Conservation (phyloP, 2,888 invertebrate genomes). For the Entomobrya multifasciata region DNA sequence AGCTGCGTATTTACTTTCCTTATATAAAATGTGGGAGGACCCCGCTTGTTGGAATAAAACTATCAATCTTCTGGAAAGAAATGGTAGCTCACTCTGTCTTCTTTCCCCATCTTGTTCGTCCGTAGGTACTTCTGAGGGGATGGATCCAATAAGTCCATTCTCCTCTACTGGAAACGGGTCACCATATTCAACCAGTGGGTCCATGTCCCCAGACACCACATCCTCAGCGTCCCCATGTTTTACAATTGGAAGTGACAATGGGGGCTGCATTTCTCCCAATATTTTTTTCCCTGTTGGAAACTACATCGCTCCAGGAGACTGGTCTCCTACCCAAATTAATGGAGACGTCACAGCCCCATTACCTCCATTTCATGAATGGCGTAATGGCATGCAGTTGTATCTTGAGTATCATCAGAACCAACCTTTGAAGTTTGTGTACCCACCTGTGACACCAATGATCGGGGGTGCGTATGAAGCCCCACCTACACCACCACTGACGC, state of each 20-base stretch:
- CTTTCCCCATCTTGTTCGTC: background rate
- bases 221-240: no score
- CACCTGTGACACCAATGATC: background rate
- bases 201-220: conserved; percentile 58
- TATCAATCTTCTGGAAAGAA: background rate
- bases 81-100: background rate
- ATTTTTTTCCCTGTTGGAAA: conserved; percentile 13
- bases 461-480: background rate
- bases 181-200: conserved; percentile 39
- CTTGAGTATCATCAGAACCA: conserved; percentile 6
- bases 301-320: background rate
- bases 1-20: no score
- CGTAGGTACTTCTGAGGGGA: background rate
- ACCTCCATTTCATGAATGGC: conserved; percentile 52
- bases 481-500: background rate
- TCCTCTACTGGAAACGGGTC: conserved; percentile 47
- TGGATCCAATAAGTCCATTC: conserved; percentile 47
- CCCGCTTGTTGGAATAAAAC: conserved; percentile 28
- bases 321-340: background rate
- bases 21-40: conserved; percentile 48
- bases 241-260: background rate
- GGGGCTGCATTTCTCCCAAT: background rate
- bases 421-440: conserved; percentile 37
- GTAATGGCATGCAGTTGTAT: conserved; percentile 29
- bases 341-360: background rate